A percentile compares a stretch with the other conserved stretches of the same genome.
Conservation (phyloP, 2,113 vertebrate genomes). For the Rhegmatorhina hoffmannsi region DNA sequence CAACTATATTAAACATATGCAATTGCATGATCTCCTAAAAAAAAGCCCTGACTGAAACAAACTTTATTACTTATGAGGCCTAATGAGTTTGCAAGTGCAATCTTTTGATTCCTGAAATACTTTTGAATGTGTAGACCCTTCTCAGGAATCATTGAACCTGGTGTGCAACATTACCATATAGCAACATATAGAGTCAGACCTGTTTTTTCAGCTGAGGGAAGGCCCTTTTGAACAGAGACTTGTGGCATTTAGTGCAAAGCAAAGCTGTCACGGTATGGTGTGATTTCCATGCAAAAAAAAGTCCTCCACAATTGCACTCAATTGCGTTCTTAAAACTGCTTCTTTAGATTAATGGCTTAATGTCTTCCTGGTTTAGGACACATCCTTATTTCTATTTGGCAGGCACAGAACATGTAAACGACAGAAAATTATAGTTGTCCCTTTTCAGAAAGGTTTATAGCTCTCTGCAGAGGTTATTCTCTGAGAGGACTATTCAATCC, state of each 20-base stretch:
- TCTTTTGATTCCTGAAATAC: not conserved
- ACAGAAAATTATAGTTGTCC: not conserved
- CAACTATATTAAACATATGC: not conserved
- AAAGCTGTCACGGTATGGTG: not conserved
- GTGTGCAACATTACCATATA: not conserved
- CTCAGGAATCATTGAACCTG: not conserved
- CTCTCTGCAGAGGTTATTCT: not conserved
- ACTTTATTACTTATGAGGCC: not conserved
- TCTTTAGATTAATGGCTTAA: conserved; percentile 11
- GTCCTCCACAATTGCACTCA: not conserved
- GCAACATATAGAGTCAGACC: not conserved
- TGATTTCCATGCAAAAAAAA: not conserved
- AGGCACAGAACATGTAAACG: not conserved
- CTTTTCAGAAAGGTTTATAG: not conserved
- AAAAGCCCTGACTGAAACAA: not conserved
- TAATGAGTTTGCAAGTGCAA: not conserved
- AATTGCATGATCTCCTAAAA: not conserved
- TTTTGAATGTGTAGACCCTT: not conserved
- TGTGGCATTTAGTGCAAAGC: not conserved
- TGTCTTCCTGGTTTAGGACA: conserved; percentile 5
- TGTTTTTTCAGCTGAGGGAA: not conserved
- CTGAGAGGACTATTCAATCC: not conserved
- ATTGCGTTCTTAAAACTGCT: not conserved
- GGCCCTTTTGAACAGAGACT: not conserved
- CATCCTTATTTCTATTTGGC: conserved; percentile 2